Percentiles rank a stretch among this genome's conserved stretches.
Conservation (phyloP, 1,140 invertebrate genomes). For the Camponotus vicinus region DNA sequence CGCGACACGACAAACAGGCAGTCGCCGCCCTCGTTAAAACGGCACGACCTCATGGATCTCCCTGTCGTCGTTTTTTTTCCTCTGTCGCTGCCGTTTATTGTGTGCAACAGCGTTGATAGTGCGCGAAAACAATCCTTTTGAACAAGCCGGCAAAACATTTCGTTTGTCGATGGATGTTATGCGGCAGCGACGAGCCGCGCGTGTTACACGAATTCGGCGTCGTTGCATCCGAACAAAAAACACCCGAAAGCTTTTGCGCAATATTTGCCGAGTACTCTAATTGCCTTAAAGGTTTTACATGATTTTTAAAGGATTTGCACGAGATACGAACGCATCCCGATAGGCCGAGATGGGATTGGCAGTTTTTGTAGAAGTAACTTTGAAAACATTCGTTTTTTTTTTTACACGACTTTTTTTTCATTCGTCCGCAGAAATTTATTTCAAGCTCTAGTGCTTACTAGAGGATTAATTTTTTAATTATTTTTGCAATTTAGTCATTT, state of each 20-base stretch:
- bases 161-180: slow-evolving; percentile 55
- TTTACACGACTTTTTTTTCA: not conserved
- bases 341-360: slow-evolving; percentile 13
- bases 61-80: slow-evolving; percentile 35
- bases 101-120: slow-evolving; percentile 44
- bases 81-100: slow-evolving; percentile 43
- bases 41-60: slow-evolving; percentile 40
- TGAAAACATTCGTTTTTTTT: not conserved
- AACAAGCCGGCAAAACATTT: slow-evolving; percentile 50
- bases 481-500: not conserved
- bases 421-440: not conserved
- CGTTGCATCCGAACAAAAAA: slow-evolving; percentile 41
- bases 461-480: slow-evolving; percentile 5
- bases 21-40: slow-evolving; percentile 66
- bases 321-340: slow-evolving; percentile 7
- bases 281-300: slow-evolving; percentile 60
- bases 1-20: slow-evolving; percentile 24
- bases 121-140: slow-evolving; percentile 64
- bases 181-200: slow-evolving; percentile 45
- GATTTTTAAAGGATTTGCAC: slow-evolving; percentile 45
- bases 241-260: slow-evolving; percentile 50
- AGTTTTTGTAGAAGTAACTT: slow-evolving; percentile 43
- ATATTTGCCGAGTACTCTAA: slow-evolving; percentile 50
- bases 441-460: not conserved
- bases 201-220: slow-evolving; percentile 40